Conservation (phyloP, 1,140 invertebrate species). For the Tenebrio molitor region DNA sequence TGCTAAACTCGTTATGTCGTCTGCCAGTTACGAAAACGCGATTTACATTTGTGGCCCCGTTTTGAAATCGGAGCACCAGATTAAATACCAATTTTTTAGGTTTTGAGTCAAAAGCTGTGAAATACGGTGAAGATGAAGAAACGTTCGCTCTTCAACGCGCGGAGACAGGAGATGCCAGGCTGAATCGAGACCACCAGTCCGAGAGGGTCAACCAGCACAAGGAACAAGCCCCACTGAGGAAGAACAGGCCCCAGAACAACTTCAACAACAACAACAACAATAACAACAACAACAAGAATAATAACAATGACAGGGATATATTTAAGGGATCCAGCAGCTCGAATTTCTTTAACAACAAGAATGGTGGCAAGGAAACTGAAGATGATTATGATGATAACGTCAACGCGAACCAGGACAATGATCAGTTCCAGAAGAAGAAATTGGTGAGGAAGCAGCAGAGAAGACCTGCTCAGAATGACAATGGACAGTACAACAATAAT, state of each 20-base stretch:
- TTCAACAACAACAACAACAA: conserved; percentile 59
- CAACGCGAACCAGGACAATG: conserved; percentile 63
- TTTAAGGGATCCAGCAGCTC: conserved; percentile 77
- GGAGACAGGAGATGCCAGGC: conserved; percentile 76
- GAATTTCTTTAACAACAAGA: conserved; percentile 77
- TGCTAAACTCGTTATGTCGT: conserved; percentile 8
- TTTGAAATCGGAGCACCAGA: background rate
- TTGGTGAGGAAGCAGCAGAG: conserved; percentile 64
- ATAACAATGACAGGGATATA: conserved; percentile 67
- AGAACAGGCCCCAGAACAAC: conserved; percentile 43
- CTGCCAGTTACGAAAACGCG: conserved; percentile 18
- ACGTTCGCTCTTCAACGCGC: conserved; percentile 82
- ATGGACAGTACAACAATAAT: conserved; percentile 58
- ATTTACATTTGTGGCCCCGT: conserved; percentile 22
- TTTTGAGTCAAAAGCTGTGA: conserved; percentile 74
- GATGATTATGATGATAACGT: conserved; percentile 70
- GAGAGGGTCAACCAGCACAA: conserved; percentile 62
- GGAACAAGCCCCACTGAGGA: conserved; percentile 45
- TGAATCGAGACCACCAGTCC: conserved; percentile 64
- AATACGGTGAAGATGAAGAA: conserved; percentile 77
- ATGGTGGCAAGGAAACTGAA: conserved; percentile 71
- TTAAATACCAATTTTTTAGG: conserved; percentile 62
- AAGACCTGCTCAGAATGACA: conserved; percentile 66
- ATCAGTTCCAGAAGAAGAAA: conserved; percentile 64
- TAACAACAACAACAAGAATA: conserved; percentile 59